Evolutionary conservation across 2,797 vertebrate genomes (phyloP).

Genomic region (Sebastes oblongus): DNA sequence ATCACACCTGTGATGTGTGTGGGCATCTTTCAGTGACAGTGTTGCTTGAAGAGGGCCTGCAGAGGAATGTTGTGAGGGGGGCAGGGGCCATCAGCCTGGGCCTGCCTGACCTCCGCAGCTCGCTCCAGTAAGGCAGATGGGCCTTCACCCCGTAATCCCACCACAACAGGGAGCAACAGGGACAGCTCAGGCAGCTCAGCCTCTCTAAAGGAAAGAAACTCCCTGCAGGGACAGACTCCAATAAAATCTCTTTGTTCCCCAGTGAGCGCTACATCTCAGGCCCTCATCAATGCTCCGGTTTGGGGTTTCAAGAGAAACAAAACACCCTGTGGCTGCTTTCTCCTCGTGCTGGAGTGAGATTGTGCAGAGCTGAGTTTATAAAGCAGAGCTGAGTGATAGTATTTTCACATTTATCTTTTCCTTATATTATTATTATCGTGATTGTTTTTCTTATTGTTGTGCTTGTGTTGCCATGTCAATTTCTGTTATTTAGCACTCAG

Average conservation of each 20-base stretch:
- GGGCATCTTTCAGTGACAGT: background rate
- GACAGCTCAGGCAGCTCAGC: constrained; percentile 50
- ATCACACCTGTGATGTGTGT: background rate
- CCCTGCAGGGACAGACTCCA: constrained; percentile 68
- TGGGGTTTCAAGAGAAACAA: constrained; percentile 62
- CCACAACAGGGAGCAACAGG: constrained; percentile 57
- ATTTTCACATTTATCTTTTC: background rate
- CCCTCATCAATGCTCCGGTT: constrained; percentile 58
- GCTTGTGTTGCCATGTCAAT: background rate
- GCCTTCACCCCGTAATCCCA: constrained; percentile 69
- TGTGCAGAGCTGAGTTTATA: constrained; percentile 34
- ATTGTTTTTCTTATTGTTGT: background rate
- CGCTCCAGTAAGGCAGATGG: constrained; percentile 51
- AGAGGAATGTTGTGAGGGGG: constrained; percentile 47
- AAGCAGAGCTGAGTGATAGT: constrained; percentile 5
- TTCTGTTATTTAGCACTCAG: background rate
- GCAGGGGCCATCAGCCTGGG: constrained; percentile 37
- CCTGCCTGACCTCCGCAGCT: constrained; percentile 61
- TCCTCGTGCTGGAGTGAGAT: constrained; percentile 4
- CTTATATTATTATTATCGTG: background rate
- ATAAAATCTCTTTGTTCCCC: constrained; percentile 78
- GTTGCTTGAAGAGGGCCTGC: constrained; percentile 1
- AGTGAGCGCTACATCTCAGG: constrained; percentile 59
- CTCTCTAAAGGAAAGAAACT: constrained; percentile 62
- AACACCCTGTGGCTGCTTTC: constrained; percentile 50